Evolutionary conservation across 2,797 vertebrate species (phyloP), one percentile per base, ranked within the genome.

Genomic region (Hafferia zeledoni): DNA sequence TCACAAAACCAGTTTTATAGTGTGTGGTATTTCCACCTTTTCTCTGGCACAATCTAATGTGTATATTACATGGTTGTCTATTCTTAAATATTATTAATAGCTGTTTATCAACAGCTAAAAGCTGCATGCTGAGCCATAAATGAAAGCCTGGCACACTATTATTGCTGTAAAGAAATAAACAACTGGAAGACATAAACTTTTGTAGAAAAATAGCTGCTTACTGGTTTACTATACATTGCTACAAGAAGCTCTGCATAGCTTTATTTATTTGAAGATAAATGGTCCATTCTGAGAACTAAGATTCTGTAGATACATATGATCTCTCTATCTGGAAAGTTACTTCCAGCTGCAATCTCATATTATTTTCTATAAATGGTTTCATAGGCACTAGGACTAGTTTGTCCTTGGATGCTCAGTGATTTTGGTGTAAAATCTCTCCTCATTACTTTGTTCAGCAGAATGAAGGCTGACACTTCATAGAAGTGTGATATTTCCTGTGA

Each of bases 41-140:
- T 83, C 56, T 80, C 27, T 53, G 68, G 15, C 18, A 64, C 13
- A 87, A 80, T 41, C 17, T 53, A 92, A 87, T 85, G 30, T 56
- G 30, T 76, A 23, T 71, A 93, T 96, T 94, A 83, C 71, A 89
- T 25, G 37, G 46, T 76, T 95, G 60, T 79, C 59, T 87, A 46
- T 87, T 82, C 59, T 88, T 94, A 93, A 96, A 88, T 94, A 67
- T 64, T 94, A 92, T 92, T 95, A 94, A 91, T 96, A 88, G 67
- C 7, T 97, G 59, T 87, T 94, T 94, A 95, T 97, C 95, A 97
- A 82, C 41, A 94, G 83, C 55, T 88, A 84, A 78, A 94, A 92
- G 55, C 57, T 82, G 6, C 64, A 89, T 90, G 78, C 72, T 91
- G 49, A 88, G 44, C 59, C 59, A 85, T 39, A 86, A 96, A 96